Percentiles rank a stretch among this genome's conserved stretches.
Evolutionary conservation across 2,113 vertebrate genomes (phyloP).

Genomic region (Stercorarius parasiticus): DNA sequence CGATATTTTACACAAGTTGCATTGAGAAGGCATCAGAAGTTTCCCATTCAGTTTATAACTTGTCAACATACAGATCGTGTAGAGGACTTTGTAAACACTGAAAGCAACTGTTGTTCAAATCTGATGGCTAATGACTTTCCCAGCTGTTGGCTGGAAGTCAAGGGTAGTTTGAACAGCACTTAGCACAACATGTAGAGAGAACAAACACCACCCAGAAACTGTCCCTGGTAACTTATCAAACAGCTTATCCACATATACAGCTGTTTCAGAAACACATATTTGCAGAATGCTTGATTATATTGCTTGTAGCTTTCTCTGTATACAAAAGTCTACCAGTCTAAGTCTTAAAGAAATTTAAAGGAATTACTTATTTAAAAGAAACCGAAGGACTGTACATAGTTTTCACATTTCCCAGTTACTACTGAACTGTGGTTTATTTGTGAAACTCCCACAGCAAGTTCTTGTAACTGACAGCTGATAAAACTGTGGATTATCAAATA

Average conservation of each 20-base stretch:
- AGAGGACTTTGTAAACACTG: conserved; percentile 37
- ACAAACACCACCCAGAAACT: conserved; percentile 21
- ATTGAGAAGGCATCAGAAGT: neutral
- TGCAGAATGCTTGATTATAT: neutral
- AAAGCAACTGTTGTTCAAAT: conserved; percentile 36
- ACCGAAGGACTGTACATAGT: neutral
- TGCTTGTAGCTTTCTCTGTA: neutral
- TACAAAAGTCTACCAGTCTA: neutral
- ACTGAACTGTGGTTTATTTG: neutral
- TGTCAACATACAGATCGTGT: neutral
- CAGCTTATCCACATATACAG: neutral
- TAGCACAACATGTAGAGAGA: neutral
- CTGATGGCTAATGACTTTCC: conserved; percentile 40
- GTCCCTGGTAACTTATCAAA: conserved; percentile 28
- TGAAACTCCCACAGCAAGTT: neutral
- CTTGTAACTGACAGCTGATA: neutral
- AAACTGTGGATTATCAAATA: neutral
- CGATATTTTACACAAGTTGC: neutral
- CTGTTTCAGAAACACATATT: neutral
- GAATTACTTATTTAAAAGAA: neutral
- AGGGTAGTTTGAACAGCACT: conserved; percentile 9
- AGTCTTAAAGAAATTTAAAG: neutral
- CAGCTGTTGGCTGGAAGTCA: conserved; percentile 59
- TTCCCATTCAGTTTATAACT: neutral
- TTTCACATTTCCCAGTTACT: neutral